Conservation (phyloP, 2,113 vertebrate species). For the Megaptera novaeangliae region DNA sequence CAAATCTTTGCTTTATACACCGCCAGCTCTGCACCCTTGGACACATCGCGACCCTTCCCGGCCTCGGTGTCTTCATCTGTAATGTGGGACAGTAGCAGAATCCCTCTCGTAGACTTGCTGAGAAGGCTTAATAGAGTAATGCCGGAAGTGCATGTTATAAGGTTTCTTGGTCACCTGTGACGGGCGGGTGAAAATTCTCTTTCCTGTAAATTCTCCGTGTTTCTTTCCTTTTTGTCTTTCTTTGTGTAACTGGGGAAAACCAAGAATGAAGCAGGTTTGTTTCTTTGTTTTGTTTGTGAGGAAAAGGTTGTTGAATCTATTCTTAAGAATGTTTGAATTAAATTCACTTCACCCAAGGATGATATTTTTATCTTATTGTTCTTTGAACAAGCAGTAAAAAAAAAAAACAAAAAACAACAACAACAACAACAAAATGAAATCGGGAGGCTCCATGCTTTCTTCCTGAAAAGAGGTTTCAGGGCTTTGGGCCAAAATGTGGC, state of each 20-base stretch:
- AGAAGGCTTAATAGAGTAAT: rapidly evolving
- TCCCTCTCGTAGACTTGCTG: rapidly evolving
- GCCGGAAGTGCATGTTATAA: rapidly evolving
- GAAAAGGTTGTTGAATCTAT: constrained; percentile 43
- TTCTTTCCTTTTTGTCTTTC: background rate
- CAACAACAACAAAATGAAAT: background rate
- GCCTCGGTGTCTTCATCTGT: background rate
- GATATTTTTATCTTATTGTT: constrained; percentile 62
- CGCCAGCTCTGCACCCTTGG: background rate
- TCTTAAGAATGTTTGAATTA: constrained; percentile 64
- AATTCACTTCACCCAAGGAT: constrained; percentile 46
- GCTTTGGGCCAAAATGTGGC: constrained; percentile 54
- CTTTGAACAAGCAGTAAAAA: constrained; percentile 55
- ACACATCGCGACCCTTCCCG: rapidly evolving
- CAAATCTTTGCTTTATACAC: background rate
- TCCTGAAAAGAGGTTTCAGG: constrained; percentile 52
- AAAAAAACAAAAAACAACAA: constrained; percentile 9
- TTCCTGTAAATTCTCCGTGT: background rate
- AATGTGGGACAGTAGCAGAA: rapidly evolving
- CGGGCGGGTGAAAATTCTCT: background rate
- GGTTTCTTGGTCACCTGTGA: background rate
- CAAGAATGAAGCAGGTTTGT: constrained; percentile 8
- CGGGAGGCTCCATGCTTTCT: constrained; percentile 27
- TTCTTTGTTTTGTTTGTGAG: constrained; percentile 49
- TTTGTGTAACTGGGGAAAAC: background rate